Percentiles rank a stretch among this genome's conserved stretches.
These are phyloP conservation scores for Andrena camellia DNA, from an alignment of 2,888 invertebrate species.

Conservation along the genomic window DNA sequence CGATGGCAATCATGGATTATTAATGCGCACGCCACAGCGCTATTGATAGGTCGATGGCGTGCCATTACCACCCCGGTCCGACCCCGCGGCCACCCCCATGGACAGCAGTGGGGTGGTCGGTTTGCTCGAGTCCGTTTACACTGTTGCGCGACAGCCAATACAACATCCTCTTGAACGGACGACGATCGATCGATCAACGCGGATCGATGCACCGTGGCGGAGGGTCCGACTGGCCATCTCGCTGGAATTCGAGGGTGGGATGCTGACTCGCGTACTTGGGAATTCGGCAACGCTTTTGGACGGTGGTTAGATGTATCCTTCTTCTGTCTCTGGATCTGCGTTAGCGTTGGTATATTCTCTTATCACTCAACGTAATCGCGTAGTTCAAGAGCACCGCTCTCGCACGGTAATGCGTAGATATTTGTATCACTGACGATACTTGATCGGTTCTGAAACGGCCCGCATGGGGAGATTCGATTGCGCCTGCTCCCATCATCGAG, in stretches of 20 bases:
- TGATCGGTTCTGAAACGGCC: conserved; percentile 23
- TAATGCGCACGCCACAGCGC: conserved; percentile 75
- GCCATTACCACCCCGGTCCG: conserved; percentile 72
- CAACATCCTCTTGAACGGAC: conserved; percentile 44
- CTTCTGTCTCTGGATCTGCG: not conserved
- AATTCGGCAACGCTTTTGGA: not conserved
- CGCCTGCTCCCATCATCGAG: conserved; percentile 48
- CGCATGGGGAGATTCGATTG: conserved; percentile 39
- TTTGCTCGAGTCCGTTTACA: conserved; percentile 60
- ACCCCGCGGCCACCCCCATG: conserved; percentile 64
- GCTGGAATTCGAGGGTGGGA: not conserved
- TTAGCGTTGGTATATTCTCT: not conserved
- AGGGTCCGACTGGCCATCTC: not conserved
- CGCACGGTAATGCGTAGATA: not conserved
- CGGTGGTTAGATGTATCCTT: not conserved
- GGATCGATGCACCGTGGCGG: not conserved
- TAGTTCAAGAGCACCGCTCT: not conserved
- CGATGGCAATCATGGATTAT: conserved; percentile 75
- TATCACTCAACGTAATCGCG: not conserved
- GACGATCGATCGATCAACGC: conserved; percentile 18
- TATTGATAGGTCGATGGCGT: conserved; percentile 77
- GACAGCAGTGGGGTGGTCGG: not conserved
- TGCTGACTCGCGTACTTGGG: not conserved
- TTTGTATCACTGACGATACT: not conserved
- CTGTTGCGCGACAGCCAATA: conserved; percentile 62